These are phyloP conservation scores for Galagoides demidoff DNA, from an alignment of 2,797 vertebrate species.

Conservation along the genomic window DNA sequence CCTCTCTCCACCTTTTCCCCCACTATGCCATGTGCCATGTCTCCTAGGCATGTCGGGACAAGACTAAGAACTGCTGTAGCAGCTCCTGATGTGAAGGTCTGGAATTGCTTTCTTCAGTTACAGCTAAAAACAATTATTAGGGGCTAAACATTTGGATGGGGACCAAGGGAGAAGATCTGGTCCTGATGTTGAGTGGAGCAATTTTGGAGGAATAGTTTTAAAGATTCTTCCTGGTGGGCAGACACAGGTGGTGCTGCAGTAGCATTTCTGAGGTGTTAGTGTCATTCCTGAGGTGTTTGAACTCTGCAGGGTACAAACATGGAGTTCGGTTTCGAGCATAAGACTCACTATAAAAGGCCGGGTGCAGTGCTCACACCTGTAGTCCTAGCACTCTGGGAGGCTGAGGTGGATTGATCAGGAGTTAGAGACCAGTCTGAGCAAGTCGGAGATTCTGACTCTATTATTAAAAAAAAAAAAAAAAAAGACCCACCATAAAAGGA, in stretches of 20 bases:
- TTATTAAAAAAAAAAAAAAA: too few relatives aligned
- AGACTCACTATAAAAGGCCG: not conserved
- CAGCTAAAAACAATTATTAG: not conserved
- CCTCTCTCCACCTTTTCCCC: not conserved
- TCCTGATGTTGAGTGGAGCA: not conserved
- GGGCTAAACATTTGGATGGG: not conserved
- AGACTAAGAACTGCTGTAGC: not conserved
- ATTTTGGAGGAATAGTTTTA: not conserved
- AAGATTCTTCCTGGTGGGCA: not conserved
- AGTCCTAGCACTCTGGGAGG: too few relatives aligned
- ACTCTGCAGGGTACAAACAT: not conserved
- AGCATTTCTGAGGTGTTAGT: not conserved
- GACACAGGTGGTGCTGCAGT: not conserved
- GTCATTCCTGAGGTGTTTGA: not conserved
- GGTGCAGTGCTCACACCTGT: too few relatives aligned
- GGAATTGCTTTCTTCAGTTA: constrained; percentile 7
- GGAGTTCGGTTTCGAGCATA: not conserved
- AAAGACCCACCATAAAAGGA: not conserved
- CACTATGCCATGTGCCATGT: not conserved
- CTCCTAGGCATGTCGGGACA: not conserved
- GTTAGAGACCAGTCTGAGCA: too few relatives aligned
- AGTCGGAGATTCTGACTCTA: too few relatives aligned
- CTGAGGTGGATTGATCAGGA: too few relatives aligned
- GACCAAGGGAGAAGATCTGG: not conserved
- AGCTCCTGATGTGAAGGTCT: not conserved